Evolutionary conservation across 2,113 vertebrate species (phyloP), one percentile per base, ranked within the genome.

Genomic region (Rostratula benghalensis): DNA sequence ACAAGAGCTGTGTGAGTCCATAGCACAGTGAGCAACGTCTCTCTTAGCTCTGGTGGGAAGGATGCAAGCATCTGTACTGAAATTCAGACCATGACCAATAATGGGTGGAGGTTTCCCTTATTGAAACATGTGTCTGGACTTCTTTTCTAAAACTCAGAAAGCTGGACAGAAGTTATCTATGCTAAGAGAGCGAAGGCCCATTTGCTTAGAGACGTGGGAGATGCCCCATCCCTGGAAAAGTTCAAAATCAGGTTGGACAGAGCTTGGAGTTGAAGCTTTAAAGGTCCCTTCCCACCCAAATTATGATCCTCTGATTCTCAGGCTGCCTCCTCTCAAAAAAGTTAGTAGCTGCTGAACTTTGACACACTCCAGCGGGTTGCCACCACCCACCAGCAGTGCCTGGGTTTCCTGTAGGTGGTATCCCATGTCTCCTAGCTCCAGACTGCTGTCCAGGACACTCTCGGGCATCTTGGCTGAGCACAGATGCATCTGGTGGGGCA

Each of bases 311-410:
- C 28, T 63, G 8, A 39, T 61, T 54, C 63, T 56, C 68, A 81
- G n/a, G 6, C 5, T 8, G 79, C 12, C 16, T 64, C 18, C 57
- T 57, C 37, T 83, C 27, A 70, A 68, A 45, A 27, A 37, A 60
- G 65, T 65, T 54, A 45, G 64, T 76, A 50, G 7, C 4, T 35
- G 10, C 56, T 84, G 33, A 84, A 65, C 5, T 24, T 57, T 20
- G 5, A 56, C 31, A 61, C 21, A 27, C 1, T 11, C 50, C 80
- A 74, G n/a, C 19, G 43, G n/a, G 14, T 41, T 21, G 7, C 10
- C 17, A n/a, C 19, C 65, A n/a, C 35, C 1, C 0, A n/a, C 8
- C 69, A 64, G 53, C 5, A 60, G 13, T 7, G 23, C 6, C 1
- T 2, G 19, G 2, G 11, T 20, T 37, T 64, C 30, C 61, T 7